Base-by-base conservation (phyloP, 35 echinoderm and acorn worm species). In the Strongylocentrotus purpuratus region DNA sequence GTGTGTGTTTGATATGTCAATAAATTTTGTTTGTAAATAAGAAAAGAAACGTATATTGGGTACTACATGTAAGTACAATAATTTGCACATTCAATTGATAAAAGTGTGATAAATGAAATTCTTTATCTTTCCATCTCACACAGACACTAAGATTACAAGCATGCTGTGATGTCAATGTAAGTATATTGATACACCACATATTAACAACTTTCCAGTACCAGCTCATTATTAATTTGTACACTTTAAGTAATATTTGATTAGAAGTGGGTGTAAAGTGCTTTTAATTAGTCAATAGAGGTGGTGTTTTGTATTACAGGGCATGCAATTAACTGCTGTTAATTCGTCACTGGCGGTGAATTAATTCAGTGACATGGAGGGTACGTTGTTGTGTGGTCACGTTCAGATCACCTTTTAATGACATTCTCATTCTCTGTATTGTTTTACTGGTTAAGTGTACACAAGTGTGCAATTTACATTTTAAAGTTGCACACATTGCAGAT, bases 101-200 rank as follows among this genome's bases (percentile, higher is more conserved):
- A 41, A 41, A 41, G 35, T 41, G 35, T 41, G 35, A 41, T 41
- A 41, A 41, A 41, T 41, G 35, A 41, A 41, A 41, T 41, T 31
- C 31, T 45, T 89, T 31, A 89, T 45, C 12, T 89, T 46, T 89
- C 20, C 12, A 33, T 45, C 87, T 89, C 45, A 13, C 59, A 22
- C 96, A 97, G 97, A 96, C 87, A 59, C 45, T 97, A 46, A 95
- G 96, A 65, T 87, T 98, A 65, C 94, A 94, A 92, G 97, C 97
- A 13, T 96, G 96, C 88, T 97, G 96, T 94, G 97, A 98, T 92
- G 32, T 98, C 13, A 98, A 98, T 95, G 97, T 98, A 88, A 98
- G 97, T 96, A 86, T 61, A 71, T 92, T 58, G 32, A 50, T 50
- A n/a, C n/a, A n/a, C n/a, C n/a, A n/a, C n/a, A n/a, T n/a, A n/a